Base-by-base conservation (phyloP, 2,113 vertebrate species). In the Pimephales promelas region DNA sequence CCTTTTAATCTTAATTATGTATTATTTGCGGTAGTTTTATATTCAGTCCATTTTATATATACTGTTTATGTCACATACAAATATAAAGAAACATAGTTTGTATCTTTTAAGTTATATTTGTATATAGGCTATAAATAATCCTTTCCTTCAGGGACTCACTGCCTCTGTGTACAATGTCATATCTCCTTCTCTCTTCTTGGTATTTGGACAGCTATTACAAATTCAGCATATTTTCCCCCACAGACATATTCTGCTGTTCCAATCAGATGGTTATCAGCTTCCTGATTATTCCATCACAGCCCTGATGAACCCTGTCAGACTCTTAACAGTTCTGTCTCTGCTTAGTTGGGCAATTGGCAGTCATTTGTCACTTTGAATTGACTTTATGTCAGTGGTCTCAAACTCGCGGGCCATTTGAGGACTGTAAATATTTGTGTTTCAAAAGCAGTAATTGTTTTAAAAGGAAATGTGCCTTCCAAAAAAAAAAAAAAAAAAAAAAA, bases 191-290 rank as follows among this genome's bases (percentile, higher is more conserved):
- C 16, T 79, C 40, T 24, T 64, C 59, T 28, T 66, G 13, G n/a
- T 66, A 68, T 66, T 82, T 68, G 47, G 40, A 45, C 61, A 45
- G 74, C 56, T 77, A 47, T 85, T 45, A 82, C 72, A 77, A 79
- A 47, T 56, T 66, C 31, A 80, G 47, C 45, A 74, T 76, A 57
- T 49, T 66, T 64, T 68, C 77, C 79, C 79, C 79, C 79, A 61
- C 26, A 54, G 61, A 62, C 73, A 16, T 3, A 74, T 66, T 76
- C 45, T 83, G 80, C 74, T 49, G 22, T 77, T 24, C 66, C 77
- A 79, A 83, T 82, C 64, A 78, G 74, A 78, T 82, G 61, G 80
- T 73, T 86, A 79, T 83, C 64, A 40, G 22, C 34, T 2, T 56
- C 26, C 54, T 78, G 62, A 83, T 83, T 83, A 77, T 70, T 71